Base-by-base conservation (phyloP, 1,140 invertebrate species). In the Camponotus pennsylvanicus region DNA sequence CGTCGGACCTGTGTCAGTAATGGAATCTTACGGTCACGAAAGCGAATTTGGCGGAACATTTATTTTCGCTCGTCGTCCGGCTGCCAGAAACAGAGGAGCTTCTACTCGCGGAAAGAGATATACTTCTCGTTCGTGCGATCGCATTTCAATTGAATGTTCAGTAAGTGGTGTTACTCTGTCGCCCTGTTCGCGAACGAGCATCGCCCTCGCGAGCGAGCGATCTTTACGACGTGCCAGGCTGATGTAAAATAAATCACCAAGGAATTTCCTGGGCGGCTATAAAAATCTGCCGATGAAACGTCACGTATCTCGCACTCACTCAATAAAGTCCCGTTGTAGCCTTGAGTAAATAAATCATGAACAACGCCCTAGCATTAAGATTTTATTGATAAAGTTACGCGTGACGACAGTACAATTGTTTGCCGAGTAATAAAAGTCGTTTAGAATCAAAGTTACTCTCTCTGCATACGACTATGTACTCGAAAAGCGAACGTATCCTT, bases 131-230 rank as follows among this genome's bases (percentile, higher is more conserved):
- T 86, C 87, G 83, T 89, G 87, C 87, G 77, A 89, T 86, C 88
- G 84, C 87, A 88, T 89, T 89, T 89, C 88, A 89, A 89, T 89
- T 86, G 71, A 84, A 88, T 67, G 61, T 45, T 78, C 76, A 21
- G 52, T 67, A 73, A 89, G 69, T 45, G 69, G 55, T 27, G 57
- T 42, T 83, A 78, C 78, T 79, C 34, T 49, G 45, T 67, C 73
- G 67, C 57, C 15, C 49, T n/a, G 49, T 21, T 32, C 13, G 59
- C 77, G 57, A 52, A 42, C 77, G 27, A 86, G 69, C 86, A 49
- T 76, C 40, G 75, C 61, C 61, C 40, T 70, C 27, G 59, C 49
- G 9, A 32, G 59, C 52, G 21, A 42, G 45, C 69, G 84, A 86
- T 80, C 82, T 88, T 86, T 75, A 85, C 88, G 63, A 88, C 63